Percentiles rank a stretch among this genome's conserved stretches.
These are phyloP conservation scores for Chanos chanos DNA, from an alignment of 2,797 vertebrate species.

Conservation along the genomic window DNA sequence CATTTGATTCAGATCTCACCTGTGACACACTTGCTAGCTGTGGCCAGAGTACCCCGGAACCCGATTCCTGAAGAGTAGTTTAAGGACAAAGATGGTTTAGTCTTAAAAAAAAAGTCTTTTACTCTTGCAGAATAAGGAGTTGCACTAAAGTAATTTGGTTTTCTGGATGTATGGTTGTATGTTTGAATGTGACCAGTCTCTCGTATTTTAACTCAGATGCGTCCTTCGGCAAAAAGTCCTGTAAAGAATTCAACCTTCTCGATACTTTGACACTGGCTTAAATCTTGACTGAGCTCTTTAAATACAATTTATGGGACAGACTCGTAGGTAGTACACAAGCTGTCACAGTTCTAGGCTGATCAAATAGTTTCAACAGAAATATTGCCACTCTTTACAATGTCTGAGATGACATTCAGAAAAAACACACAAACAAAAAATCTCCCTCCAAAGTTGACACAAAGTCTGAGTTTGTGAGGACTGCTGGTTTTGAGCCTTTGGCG, in stretches of 20 bases:
- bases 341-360: conserved; percentile 20
- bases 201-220: neutral
- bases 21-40: too few species aligned
- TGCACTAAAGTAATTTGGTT: too few species aligned
- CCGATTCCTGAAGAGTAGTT: too few species aligned
- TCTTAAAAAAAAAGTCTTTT: too few species aligned
- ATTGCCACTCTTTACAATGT: conserved; percentile 1
- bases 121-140: too few species aligned
- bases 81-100: too few species aligned
- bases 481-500: too few species aligned
- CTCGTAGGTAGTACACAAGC: conserved; percentile 19
- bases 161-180: too few species aligned
- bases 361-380: neutral
- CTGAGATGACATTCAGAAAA: conserved; percentile 10
- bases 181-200: neutral
- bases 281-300: conserved; percentile 16
- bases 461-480: neutral
- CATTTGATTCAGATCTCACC: too few species aligned
- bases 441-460: neutral
- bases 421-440: neutral
- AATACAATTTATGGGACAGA: conserved; percentile 24
- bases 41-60: too few species aligned
- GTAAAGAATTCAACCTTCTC: neutral
- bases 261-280: too few species aligned
- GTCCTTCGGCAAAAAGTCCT: neutral